Conservation (phyloP, 2,888 invertebrate genomes). For the Volucella inanis region DNA sequence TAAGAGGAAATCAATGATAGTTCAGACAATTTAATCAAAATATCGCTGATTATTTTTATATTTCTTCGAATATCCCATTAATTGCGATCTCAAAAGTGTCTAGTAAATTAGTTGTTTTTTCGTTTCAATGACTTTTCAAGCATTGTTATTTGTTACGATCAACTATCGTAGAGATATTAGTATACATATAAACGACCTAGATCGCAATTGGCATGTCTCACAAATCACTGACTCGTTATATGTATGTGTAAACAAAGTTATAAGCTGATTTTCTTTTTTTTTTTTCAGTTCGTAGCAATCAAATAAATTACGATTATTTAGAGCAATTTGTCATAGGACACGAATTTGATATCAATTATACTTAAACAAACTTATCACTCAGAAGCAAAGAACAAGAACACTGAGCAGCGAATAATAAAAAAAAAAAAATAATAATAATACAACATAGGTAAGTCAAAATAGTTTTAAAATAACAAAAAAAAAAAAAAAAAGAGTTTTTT, state of each 20-base stretch:
- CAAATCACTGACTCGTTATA: conserved; percentile 53
- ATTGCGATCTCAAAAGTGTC: too few species aligned
- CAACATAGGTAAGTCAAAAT: conserved; percentile 48
- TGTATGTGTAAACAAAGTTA: too few species aligned
- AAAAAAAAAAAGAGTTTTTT: conserved; percentile 44
- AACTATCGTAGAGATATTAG: too few species aligned
- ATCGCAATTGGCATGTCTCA: conserved; percentile 66
- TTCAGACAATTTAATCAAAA: too few species aligned
- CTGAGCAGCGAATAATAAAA: background rate
- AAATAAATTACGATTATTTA: conserved; percentile 70
- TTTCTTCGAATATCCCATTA: too few species aligned
- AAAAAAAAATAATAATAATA: background rate
- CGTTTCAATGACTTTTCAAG: too few species aligned
- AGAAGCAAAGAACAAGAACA: background rate
- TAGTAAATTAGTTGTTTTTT: too few species aligned
- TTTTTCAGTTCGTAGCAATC: conserved; percentile 52
- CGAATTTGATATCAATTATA: conserved; percentile 62
- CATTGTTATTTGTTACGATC: too few species aligned
- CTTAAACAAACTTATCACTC: conserved; percentile 68
- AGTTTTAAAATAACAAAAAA: conserved; percentile 30
- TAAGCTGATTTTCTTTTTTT: too few species aligned
- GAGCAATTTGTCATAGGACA: conserved; percentile 72
- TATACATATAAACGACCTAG: conserved; percentile 31
- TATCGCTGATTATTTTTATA: too few species aligned
- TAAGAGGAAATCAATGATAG: too few species aligned